A percentile compares a stretch with the other conserved stretches of the same genome.
These are phyloP conservation scores for Phoxinus phoxinus DNA, from an alignment of 2,113 vertebrate genomes.

Conservation along the genomic window DNA sequence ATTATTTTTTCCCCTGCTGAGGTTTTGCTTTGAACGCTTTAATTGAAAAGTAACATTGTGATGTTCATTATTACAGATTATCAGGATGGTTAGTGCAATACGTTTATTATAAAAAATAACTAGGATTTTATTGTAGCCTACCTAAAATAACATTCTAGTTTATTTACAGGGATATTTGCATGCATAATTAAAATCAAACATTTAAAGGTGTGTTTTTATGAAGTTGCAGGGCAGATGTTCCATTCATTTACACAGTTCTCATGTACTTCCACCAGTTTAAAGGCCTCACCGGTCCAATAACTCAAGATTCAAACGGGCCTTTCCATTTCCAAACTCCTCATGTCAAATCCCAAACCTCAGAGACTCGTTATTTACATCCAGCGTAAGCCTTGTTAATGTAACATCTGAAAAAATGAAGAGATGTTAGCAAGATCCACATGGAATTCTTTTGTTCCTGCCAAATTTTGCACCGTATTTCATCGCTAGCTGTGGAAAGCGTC, in stretches of 20 bases:
- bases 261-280: background rate
- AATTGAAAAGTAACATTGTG: constrained; percentile 9
- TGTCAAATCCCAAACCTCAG: constrained; percentile 23
- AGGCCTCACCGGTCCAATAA: background rate
- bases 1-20: constrained; percentile 22
- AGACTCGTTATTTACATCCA: background rate
- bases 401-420: constrained; percentile 15
- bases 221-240: background rate
- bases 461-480: background rate
- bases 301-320: background rate
- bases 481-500: background rate
- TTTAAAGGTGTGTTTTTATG: background rate
- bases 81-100: background rate
- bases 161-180: background rate
- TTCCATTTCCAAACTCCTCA: background rate
- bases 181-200: background rate
- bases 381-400: background rate
- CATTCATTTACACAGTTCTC: background rate
- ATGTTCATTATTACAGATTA: constrained; percentile 10
- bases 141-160: too few relatives aligned
- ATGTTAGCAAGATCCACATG: background rate
- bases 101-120: too few relatives aligned
- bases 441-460: constrained; percentile 5
- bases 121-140: too few relatives aligned
- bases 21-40: constrained; percentile 7